Conservation (phyloP, 2,113 vertebrate species). For the Budorcas taxicolor region DNA sequence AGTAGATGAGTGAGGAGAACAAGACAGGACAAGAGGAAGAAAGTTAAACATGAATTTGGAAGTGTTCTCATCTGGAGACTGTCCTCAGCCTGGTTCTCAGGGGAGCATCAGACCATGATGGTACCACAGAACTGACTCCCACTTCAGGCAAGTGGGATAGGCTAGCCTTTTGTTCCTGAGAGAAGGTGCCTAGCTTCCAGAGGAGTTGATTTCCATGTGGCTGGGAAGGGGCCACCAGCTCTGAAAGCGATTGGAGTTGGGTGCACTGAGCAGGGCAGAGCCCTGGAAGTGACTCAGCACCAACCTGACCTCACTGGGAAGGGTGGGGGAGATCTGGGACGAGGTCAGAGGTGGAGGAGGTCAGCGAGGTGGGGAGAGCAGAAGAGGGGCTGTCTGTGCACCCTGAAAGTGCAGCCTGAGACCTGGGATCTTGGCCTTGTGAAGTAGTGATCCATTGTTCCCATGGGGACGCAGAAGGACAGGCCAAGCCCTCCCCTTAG, state of each 20-base stretch:
- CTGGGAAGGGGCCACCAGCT: not conserved
- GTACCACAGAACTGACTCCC: not conserved
- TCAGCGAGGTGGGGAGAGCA: not conserved
- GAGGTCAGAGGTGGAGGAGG: not conserved
- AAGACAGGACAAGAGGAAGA: not conserved
- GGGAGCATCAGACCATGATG: not conserved
- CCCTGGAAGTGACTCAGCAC: not conserved
- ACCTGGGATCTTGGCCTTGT: not conserved
- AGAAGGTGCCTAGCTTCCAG: not conserved
- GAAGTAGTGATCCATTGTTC: not conserved
- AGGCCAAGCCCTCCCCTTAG: not conserved
- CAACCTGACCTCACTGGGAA: not conserved
- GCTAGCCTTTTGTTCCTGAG: not conserved
- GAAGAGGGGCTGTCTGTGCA: not conserved
- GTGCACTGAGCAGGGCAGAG: not conserved
- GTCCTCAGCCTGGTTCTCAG: not conserved
- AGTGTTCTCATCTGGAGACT: not conserved
- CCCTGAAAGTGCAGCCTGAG: not conserved
- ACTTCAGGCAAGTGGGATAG: not conserved
- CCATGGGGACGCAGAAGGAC: not conserved
- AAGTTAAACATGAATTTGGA: not conserved
- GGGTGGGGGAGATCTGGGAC: rapidly evolving
- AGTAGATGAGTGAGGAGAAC: not conserved
- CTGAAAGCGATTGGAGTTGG: not conserved
- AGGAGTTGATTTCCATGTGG: not conserved